Base-by-base conservation (phyloP, 2,797 vertebrate genomes). In the Cyprinodon diabolis region DNA sequence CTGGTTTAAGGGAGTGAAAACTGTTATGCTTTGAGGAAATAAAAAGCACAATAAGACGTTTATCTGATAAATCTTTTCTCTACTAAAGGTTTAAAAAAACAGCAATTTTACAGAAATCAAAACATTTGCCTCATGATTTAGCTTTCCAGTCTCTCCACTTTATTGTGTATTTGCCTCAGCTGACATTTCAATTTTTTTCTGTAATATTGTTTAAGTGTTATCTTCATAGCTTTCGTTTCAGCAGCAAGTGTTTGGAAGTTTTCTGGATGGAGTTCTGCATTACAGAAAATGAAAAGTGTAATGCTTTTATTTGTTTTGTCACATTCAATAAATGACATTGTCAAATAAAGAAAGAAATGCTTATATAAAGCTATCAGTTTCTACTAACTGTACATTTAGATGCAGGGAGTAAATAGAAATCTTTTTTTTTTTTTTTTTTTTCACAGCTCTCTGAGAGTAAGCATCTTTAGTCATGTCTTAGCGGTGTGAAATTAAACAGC, bases 31-130 rank as follows among this genome's bases (percentile, higher is more conserved):
- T 47, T 68, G 87, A 83, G 82, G 80, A 87, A 90, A 87, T 85
- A 89, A 87, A 84, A 81, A 72, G 73, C 77, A 79, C 86, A 79
- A 69, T 91, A 91, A 90, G 91, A 88, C 71, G 91, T 88, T 92
- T 90, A 92, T 90, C 86, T 88, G 87, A 90, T 89, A 71, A 84
- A 89, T 87, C 43, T 84, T 83, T 84, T 82, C 72, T 79, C 80
- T 74, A 56, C 84, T 82, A 78, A 87, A 45, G 68, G 63, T 84
- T 72, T 80, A 84, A 85, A 83, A 82, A 76, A 71, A 49, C 79
- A 25, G 83, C 76, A 83, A 84, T 81, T 87, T 84, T 58, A 77
- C 78, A 81, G 73, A 76, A 84, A 88, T 82, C 74, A 62, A 83
- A 85, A 84, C 72, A n/a, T 74, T 76, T 69, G 48, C 19, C 74